phyloP scores from a whole-genome alignment of 2,888 invertebrate species.

The Noctuana brunneofusca region DNA sequence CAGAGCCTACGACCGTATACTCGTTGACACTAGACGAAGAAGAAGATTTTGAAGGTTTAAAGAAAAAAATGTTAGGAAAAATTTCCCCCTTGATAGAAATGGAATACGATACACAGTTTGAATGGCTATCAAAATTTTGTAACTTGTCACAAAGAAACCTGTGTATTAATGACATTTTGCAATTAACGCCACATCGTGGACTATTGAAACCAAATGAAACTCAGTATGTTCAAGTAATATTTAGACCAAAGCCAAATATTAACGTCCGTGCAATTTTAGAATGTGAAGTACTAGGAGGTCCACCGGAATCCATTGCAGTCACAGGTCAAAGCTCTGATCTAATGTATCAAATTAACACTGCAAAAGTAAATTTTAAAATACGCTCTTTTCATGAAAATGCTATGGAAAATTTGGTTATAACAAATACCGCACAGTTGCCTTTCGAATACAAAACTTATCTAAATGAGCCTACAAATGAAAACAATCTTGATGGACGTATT shows the following conservation, averaged over 20 bases:
- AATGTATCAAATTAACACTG: slow-evolving; percentile 72
- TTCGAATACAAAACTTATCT: slow-evolving; percentile 72
- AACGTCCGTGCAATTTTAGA: slow-evolving; percentile 70
- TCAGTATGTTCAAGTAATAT: slow-evolving; percentile 74
- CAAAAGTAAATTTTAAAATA: slow-evolving; percentile 70
- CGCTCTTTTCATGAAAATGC: slow-evolving; percentile 71
- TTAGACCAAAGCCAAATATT: slow-evolving; percentile 70
- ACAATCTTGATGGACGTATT: slow-evolving; percentile 69
- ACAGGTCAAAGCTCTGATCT: slow-evolving; percentile 78
- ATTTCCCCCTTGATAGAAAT: slow-evolving; percentile 61
- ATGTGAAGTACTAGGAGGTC: slow-evolving; percentile 83
- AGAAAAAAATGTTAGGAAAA: slow-evolving; percentile 53
- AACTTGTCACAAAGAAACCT: slow-evolving; percentile 45
- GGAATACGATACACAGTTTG: slow-evolving; percentile 53
- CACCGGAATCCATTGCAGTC: slow-evolving; percentile 74
- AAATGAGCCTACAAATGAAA: slow-evolving; percentile 57
- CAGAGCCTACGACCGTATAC: slow-evolving; percentile 37
- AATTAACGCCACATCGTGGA: slow-evolving; percentile 76
- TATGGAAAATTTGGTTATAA: slow-evolving; percentile 60
- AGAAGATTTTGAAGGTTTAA: slow-evolving; percentile 43
- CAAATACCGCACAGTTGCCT: slow-evolving; percentile 75
- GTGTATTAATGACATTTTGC: slow-evolving; percentile 64
- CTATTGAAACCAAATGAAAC: slow-evolving; percentile 76
- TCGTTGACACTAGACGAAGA: slow-evolving; percentile 40
- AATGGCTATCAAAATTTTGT: slow-evolving; percentile 64